A percentile compares a stretch with the other conserved stretches of the same genome.
Conservation (phyloP, 2,888 invertebrate genomes). For the Prosapia bicincta region DNA sequence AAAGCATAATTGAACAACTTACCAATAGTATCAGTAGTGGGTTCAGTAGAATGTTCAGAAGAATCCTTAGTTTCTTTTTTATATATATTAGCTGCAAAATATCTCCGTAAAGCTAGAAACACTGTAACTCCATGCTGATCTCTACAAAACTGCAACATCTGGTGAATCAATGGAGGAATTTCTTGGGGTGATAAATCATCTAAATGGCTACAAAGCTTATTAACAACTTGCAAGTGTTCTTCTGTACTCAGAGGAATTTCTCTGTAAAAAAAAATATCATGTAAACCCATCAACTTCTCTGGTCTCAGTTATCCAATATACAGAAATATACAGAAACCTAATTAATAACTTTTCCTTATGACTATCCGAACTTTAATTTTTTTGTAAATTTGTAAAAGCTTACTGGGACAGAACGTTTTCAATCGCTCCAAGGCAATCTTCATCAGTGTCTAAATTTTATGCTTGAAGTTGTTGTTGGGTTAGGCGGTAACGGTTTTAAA, state of each 20-base stretch:
- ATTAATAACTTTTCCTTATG: too few species aligned
- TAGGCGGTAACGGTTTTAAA: too few species aligned
- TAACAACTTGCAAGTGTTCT: slow-evolving; percentile 59
- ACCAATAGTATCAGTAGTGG: slow-evolving; percentile 28
- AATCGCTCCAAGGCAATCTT: too few species aligned
- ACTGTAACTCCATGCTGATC: slow-evolving; percentile 48
- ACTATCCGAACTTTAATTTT: too few species aligned
- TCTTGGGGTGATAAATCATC: slow-evolving; percentile 57
- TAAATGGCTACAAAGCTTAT: slow-evolving; percentile 58
- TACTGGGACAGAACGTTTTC: too few species aligned
- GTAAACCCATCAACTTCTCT: too few species aligned
- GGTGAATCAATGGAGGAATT: slow-evolving; percentile 63
- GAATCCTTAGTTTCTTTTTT: slow-evolving; percentile 23
- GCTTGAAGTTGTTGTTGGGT: too few species aligned
- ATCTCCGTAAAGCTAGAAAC: slow-evolving; percentile 51
- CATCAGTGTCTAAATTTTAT: too few species aligned
- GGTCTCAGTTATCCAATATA: too few species aligned
- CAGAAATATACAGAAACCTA: too few species aligned
- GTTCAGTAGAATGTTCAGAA: slow-evolving; percentile 6
- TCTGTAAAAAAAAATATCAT: slow-evolving; percentile 46
- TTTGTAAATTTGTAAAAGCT: too few species aligned
- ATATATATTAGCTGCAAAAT: slow-evolving; percentile 46
- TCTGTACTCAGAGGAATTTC: slow-evolving; percentile 57
- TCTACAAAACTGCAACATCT: slow-evolving; percentile 58
- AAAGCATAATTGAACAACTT: too few species aligned